Conservation (phyloP, 2,888 invertebrate genomes). For the Bruchidius siliquastri region DNA sequence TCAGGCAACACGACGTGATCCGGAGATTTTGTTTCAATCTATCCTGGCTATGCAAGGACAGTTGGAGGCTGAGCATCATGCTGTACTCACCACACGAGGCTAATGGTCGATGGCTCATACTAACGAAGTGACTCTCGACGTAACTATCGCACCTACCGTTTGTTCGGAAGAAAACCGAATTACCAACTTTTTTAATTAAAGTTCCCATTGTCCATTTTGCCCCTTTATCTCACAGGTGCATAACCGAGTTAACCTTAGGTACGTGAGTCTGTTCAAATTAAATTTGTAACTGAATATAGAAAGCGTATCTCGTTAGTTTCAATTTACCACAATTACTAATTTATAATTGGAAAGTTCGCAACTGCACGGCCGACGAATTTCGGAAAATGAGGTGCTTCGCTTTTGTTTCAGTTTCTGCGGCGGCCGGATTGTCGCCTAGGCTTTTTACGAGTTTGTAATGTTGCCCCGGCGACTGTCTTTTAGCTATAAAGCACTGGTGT, state of each 20-base stretch:
- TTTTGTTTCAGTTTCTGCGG: background rate
- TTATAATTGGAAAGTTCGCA: slow-evolving; percentile 4
- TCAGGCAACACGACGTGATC: no score
- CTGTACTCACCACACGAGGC: background rate
- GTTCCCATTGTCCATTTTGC: background rate
- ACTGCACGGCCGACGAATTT: background rate
- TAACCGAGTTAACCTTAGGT: background rate
- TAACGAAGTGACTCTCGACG: background rate
- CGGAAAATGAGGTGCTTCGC: background rate
- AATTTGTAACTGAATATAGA: slow-evolving; percentile 11
- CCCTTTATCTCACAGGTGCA: background rate
- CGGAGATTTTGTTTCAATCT: no score
- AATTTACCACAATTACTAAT: slow-evolving; percentile 12
- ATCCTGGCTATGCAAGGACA: no score
- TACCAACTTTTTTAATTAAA: background rate
- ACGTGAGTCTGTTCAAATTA: slow-evolving; percentile 4
- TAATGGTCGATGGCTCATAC: background rate
- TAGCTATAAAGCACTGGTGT: background rate
- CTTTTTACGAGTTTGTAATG: background rate
- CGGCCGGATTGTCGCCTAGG: background rate
- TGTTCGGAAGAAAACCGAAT: background rate
- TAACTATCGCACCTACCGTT: background rate
- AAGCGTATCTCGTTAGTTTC: slow-evolving; percentile 10
- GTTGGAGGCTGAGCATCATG: no score
- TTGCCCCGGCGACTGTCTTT: background rate